Conservation (phyloP, 2,797 vertebrate species). For the Poeciliopsis presidionis region DNA sequence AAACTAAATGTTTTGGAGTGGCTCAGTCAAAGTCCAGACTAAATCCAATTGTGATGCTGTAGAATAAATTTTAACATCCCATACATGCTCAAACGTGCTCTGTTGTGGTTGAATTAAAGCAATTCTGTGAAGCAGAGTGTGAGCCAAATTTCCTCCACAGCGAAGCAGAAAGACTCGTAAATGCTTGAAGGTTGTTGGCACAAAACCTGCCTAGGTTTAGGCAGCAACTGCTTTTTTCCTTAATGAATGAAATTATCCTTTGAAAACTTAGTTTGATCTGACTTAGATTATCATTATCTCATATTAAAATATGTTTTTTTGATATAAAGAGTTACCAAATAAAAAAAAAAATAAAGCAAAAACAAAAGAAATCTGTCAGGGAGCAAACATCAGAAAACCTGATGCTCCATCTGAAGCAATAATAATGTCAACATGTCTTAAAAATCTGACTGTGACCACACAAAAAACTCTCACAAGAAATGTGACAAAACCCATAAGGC, state of each 20-base stretch:
- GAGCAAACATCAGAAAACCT: neutral
- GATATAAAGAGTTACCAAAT: neutral
- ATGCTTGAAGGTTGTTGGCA: neutral
- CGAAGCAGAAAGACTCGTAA: neutral
- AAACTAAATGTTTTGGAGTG: neutral
- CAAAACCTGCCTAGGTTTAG: neutral
- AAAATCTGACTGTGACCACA: neutral
- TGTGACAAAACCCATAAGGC: neutral
- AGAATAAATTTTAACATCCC: neutral
- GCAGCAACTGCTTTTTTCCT: neutral
- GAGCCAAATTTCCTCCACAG: neutral
- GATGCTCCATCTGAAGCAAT: neutral
- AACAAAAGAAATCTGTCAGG: neutral
- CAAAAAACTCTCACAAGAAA: neutral
- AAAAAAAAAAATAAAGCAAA: neutral
- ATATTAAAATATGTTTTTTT: neutral
- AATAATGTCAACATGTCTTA: neutral
- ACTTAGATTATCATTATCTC: neutral
- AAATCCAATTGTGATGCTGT: neutral
- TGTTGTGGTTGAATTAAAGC: neutral
- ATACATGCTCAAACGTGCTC: neutral
- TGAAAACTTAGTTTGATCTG: neutral
- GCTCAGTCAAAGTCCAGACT: neutral
- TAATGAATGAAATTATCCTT: neutral
- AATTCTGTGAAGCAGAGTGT: neutral